phyloP scores from a whole-genome alignment of 1,140 invertebrate species.

The Diorhabda sublineata region DNA sequence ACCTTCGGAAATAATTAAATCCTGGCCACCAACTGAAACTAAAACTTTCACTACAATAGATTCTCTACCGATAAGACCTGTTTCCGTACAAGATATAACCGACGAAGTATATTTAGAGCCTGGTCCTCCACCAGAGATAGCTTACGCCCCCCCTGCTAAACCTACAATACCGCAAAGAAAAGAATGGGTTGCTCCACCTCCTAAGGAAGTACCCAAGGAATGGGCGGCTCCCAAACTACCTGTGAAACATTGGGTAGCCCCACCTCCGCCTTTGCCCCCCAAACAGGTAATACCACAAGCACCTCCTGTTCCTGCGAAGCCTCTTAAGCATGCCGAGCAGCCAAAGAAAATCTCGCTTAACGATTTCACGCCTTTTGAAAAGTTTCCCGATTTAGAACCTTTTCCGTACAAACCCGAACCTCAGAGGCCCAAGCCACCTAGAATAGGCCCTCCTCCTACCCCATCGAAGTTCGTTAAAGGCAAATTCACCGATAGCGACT shows the following conservation, averaged over 20 bases:
- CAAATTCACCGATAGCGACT: constrained; percentile 62
- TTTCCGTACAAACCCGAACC: constrained; percentile 52
- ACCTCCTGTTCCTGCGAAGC: constrained; percentile 47
- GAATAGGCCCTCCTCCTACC: constrained; percentile 51
- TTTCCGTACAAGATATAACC: constrained; percentile 46
- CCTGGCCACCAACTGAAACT: constrained; percentile 48
- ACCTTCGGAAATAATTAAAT: constrained; percentile 46
- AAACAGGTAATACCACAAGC: constrained; percentile 49
- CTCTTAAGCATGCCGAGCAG: constrained; percentile 35
- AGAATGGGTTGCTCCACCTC: constrained; percentile 53
- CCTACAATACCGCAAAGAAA: constrained; percentile 22
- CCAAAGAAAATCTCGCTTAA: constrained; percentile 34
- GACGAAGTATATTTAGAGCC: constrained; percentile 55
- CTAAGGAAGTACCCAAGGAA: constrained; percentile 53
- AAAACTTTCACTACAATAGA: constrained; percentile 36
- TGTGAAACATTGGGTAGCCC: constrained; percentile 38
- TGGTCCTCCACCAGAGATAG: constrained; percentile 62
- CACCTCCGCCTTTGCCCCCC: constrained; percentile 47
- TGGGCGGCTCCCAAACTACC: constrained; percentile 54
- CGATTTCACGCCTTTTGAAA: constrained; percentile 43
- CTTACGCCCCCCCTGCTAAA: constrained; percentile 51
- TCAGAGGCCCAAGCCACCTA: constrained; percentile 43
- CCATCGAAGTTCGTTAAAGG: constrained; percentile 62
- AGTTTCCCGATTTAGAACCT: constrained; percentile 52
- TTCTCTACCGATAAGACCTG: constrained; percentile 37